Evolutionary conservation across 2,113 vertebrate species (phyloP).

Genomic region (Astatoreochromis straeleni): DNA sequence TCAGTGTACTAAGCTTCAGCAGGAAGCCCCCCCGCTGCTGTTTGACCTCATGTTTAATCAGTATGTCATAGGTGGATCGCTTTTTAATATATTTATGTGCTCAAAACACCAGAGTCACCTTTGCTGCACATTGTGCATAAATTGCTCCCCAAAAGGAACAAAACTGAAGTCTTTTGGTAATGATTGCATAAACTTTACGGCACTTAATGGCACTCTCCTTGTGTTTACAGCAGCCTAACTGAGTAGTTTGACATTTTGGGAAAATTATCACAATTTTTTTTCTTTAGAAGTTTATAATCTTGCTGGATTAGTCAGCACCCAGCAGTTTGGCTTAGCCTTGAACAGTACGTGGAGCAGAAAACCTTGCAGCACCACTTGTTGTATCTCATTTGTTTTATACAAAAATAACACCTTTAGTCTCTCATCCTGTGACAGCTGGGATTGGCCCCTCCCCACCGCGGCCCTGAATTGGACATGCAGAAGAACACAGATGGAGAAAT

Average conservation of each 20-base stretch:
- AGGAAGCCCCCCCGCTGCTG: background rate
- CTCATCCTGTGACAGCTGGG: background rate
- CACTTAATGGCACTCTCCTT: background rate
- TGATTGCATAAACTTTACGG: conserved; percentile 41
- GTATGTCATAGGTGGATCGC: background rate
- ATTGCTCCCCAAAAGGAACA: background rate
- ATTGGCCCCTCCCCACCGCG: background rate
- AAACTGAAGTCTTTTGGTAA: background rate
- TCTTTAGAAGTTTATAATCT: background rate
- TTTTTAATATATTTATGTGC: background rate
- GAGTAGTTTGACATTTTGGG: background rate
- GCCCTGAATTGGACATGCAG: background rate
- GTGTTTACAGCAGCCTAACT: background rate
- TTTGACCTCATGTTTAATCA: background rate
- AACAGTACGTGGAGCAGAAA: background rate
- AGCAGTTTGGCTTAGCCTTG: background rate
- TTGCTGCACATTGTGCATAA: background rate
- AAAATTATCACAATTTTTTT: background rate
- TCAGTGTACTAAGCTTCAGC: background rate
- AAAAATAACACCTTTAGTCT: background rate
- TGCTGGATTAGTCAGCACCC: background rate
- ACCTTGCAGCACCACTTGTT: background rate
- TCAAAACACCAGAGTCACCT: conserved; percentile 8
- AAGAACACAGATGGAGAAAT: background rate
- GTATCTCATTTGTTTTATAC: background rate